Evolutionary conservation across 92 coral and sea anemone species (phyloP), one percentile per base, ranked within the genome.

Genomic region (Chrysogorgia sp.): DNA sequence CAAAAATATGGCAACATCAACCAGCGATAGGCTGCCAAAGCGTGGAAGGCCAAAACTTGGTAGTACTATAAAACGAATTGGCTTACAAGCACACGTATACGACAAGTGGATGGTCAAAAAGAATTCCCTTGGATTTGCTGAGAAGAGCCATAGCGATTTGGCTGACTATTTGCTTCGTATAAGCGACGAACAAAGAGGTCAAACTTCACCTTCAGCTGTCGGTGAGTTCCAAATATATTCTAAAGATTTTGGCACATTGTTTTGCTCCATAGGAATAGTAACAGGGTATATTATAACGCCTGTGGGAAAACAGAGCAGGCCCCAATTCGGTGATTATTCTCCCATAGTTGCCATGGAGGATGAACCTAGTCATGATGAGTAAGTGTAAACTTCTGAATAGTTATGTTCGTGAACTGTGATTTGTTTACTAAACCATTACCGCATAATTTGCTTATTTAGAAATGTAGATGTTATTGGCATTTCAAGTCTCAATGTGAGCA

Each of bases 11-110:
- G n/a, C n/a, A n/a, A n/a, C n/a, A n/a, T n/a, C n/a, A n/a, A n/a
- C n/a, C n/a, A n/a, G n/a, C n/a, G n/a, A n/a, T n/a, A n/a, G n/a
- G n/a, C n/a, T n/a, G n/a, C n/a, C n/a, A n/a, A n/a, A n/a, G n/a
- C n/a, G n/a, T n/a, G n/a, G n/a, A n/a, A n/a, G n/a, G n/a, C n/a
- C n/a, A n/a, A n/a, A n/a, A n/a, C n/a, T n/a, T n/a, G n/a, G n/a
- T n/a, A n/a, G n/a, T n/a, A n/a, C n/a, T n/a, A 48, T 6, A 48
- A 48, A 48, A 48, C 15, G 56, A 48, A 48, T 48, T 1, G 56
- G 56, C 56, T 48, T 48, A 22, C 56, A 48, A 14, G 56, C 56
- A 48, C 15, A 48, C 56, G 56, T 48, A 48, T 48, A 48, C 56
- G 6, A 48, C 56, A 22, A 48, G 15, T 48, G 56, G 56, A 48